These are phyloP conservation scores for Erebia ligea DNA, from an alignment of 2,888 invertebrate species.

Conservation along the genomic window DNA sequence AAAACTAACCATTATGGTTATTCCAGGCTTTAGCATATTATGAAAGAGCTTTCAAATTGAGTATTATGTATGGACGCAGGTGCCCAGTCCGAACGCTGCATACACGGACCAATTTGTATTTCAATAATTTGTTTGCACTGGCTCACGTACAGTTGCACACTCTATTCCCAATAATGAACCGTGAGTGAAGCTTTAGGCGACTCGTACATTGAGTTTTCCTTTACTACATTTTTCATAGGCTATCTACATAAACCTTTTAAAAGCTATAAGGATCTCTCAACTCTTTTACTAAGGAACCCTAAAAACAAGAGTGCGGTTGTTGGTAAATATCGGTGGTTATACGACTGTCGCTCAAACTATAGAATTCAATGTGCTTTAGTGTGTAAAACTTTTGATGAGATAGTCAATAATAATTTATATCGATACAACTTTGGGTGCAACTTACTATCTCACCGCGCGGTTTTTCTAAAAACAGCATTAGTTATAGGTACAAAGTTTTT, in stretches of 20 bases:
- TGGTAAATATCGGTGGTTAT: no score
- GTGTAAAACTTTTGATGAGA: constrained; percentile 10
- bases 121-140: constrained; percentile 4
- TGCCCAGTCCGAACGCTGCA: neutral
- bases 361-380: neutral
- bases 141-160: neutral
- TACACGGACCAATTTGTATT: neutral
- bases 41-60: constrained; percentile 10
- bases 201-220: neutral
- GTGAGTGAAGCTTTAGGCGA: neutral
- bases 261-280: no score
- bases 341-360: no score
- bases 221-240: neutral
- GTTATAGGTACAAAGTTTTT: neutral
- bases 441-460: neutral
- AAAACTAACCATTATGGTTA: neutral
- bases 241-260: no score
- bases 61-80: neutral
- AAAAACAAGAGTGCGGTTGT: no score
- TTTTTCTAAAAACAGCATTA: neutral
- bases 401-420: constrained; percentile 1
- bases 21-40: neutral
- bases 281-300: no score
- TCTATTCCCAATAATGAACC: constrained; percentile 8
- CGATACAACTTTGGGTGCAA: neutral